Conservation (phyloP, 1,140 invertebrate species). For the Bombyx mori region DNA sequence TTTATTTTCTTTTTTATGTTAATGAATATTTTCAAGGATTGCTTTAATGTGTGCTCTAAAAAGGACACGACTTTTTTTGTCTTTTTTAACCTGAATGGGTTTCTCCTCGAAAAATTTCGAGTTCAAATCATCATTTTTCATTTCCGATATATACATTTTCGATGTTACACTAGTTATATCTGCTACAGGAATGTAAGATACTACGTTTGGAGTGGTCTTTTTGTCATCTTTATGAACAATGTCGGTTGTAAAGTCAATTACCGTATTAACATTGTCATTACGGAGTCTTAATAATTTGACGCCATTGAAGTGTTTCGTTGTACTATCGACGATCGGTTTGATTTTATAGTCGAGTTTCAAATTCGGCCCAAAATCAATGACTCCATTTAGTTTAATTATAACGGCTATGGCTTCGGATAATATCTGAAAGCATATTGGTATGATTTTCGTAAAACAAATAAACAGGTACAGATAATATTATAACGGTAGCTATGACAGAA, state of each 20-base stretch:
- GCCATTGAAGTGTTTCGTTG: neutral
- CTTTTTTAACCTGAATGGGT: slow-evolving; percentile 16
- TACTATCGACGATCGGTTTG: neutral
- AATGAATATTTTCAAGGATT: slow-evolving; percentile 25
- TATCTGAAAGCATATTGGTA: slow-evolving; percentile 3
- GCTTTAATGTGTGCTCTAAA: slow-evolving; percentile 21
- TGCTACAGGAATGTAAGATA: neutral
- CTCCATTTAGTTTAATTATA: slow-evolving; percentile 20
- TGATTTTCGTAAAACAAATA: too few species aligned
- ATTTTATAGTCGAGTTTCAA: slow-evolving; percentile 18
- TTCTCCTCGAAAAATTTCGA: neutral
- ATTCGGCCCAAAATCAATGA: slow-evolving; percentile 23
- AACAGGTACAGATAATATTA: too few species aligned
- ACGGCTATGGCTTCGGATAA: neutral
- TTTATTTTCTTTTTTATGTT: slow-evolving; percentile 16
- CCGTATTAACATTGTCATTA: neutral
- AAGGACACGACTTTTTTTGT: slow-evolving; percentile 23
- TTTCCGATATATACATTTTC: neutral
- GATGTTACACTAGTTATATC: neutral
- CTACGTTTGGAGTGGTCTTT: neutral
- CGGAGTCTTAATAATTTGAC: neutral
- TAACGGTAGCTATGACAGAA: too few species aligned
- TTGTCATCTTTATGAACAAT: neutral
- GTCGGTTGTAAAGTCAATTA: neutral
- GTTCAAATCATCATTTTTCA: slow-evolving; percentile 1